Evolutionary conservation across 2,113 vertebrate species (phyloP).

Genomic region (Guaruba guarouba): DNA sequence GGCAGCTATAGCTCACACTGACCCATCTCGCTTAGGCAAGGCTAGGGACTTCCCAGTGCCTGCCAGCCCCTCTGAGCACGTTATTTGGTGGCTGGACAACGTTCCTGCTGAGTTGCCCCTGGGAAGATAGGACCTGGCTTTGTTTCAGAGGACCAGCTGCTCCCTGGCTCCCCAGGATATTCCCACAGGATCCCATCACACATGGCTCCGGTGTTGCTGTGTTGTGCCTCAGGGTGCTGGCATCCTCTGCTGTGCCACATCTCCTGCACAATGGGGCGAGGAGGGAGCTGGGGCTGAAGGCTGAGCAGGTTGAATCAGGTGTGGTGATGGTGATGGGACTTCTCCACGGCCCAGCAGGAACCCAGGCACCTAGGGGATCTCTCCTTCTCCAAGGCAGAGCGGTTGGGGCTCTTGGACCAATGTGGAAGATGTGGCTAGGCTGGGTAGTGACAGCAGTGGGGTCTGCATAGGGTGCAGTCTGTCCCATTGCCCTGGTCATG

Average conservation of each 20-base stretch:
- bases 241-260: neutral
- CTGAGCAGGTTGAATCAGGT: neutral
- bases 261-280: neutral
- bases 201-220: neutral
- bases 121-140: no score
- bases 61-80: neutral
- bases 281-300: neutral
- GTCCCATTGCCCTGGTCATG: neutral
- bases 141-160: neutral
- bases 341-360: neutral
- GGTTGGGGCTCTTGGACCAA: neutral
- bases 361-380: neutral
- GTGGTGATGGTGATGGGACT: neutral
- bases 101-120: neutral
- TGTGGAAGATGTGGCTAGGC: neutral
- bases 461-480: fast-evolving
- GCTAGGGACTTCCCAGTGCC: neutral
- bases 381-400: neutral
- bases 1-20: neutral
- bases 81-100: neutral
- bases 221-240: neutral
- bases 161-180: neutral
- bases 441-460: neutral
- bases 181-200: neutral
- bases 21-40: fast-evolving